A percentile compares a stretch with the other conserved stretches of the same genome.
These are phyloP conservation scores for Corythaeola cristata DNA, from an alignment of 2,113 vertebrate genomes.

Conservation along the genomic window DNA sequence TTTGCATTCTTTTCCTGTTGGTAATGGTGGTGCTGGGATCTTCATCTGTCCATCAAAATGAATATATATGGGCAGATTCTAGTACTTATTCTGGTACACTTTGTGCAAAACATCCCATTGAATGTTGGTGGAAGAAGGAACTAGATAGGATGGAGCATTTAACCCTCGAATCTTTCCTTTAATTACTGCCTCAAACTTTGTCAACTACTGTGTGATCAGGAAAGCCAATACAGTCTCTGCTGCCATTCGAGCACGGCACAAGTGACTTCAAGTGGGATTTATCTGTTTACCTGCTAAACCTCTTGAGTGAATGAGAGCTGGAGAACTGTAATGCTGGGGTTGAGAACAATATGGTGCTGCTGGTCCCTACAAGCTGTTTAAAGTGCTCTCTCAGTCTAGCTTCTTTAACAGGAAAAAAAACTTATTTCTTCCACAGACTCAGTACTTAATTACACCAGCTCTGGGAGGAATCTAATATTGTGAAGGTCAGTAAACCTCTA, in stretches of 20 bases:
- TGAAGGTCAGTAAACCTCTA: neutral
- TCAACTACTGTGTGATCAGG: neutral
- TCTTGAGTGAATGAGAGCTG: neutral
- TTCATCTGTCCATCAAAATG: neutral
- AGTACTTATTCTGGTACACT: neutral
- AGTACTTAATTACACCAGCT: conserved; percentile 4
- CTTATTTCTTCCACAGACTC: neutral
- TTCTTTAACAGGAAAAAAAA: neutral
- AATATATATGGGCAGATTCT: neutral
- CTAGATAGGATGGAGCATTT: neutral
- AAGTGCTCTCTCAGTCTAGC: neutral
- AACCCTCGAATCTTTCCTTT: neutral
- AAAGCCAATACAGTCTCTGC: neutral
- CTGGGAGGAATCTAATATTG: neutral
- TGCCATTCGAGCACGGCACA: neutral
- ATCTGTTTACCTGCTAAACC: neutral
- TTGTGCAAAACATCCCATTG: neutral
- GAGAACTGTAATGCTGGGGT: neutral
- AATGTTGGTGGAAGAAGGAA: neutral
- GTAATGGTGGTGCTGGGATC: neutral
- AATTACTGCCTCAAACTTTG: neutral
- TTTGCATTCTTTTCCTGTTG: neutral
- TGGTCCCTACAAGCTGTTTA: neutral
- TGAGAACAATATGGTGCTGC: neutral
- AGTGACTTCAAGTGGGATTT: conserved; percentile 18